Evolutionary conservation across 2,113 vertebrate species (phyloP).

Genomic region (Willisornis vidua): DNA sequence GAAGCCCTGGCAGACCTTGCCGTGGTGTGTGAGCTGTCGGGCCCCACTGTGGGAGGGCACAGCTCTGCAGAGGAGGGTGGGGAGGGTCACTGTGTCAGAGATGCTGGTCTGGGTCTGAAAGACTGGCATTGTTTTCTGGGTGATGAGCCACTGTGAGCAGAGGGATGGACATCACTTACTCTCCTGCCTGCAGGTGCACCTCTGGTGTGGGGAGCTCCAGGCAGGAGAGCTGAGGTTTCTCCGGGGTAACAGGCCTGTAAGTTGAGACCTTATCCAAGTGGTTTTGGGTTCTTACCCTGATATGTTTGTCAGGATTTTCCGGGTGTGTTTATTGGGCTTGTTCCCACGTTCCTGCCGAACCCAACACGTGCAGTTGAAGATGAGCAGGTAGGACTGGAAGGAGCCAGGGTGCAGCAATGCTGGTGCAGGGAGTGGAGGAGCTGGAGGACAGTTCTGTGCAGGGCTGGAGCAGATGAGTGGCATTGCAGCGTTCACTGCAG

Average conservation of each 20-base stretch:
- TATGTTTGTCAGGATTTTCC: neutral
- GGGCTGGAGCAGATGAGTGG: neutral
- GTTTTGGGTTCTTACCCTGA: neutral
- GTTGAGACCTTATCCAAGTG: neutral
- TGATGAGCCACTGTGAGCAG: neutral
- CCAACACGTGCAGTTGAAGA: rapidly evolving
- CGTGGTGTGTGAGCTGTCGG: rapidly evolving
- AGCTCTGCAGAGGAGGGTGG: rapidly evolving
- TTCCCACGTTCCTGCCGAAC: neutral
- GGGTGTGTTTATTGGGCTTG: neutral
- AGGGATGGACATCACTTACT: rapidly evolving
- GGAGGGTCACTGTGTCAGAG: neutral
- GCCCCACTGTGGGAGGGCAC: rapidly evolving
- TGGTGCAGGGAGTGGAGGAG: neutral
- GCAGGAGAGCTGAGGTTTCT: neutral
- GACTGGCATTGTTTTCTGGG: rapidly evolving
- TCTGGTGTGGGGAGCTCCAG: rapidly evolving
- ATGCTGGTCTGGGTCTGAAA: too few relatives aligned
- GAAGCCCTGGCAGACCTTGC: neutral
- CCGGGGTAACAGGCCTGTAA: rapidly evolving
- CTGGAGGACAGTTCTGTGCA: rapidly evolving
- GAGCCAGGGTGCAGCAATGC: neutral
- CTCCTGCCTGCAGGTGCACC: neutral
- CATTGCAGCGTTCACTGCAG: neutral
- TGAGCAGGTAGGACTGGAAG: neutral